Evolutionary conservation across 2,888 invertebrate species (phyloP).

Genomic region (Meteorus cinctellus): DNA sequence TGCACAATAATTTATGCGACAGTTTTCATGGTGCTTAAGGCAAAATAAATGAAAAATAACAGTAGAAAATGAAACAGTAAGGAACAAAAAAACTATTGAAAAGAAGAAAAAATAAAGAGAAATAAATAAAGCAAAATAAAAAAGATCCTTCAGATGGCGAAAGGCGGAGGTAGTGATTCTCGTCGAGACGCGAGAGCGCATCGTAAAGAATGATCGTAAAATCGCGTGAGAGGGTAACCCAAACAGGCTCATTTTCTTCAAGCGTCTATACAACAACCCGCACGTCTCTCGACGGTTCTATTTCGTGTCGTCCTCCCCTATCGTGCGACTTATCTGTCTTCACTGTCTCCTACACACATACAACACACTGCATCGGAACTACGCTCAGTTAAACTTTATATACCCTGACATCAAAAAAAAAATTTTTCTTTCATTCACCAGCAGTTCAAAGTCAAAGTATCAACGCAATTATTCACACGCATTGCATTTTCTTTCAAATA

Average conservation of each 20-base stretch:
- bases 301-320: conserved; percentile 9
- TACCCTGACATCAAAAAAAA: neutral
- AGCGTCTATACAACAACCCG: neutral
- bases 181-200: conserved; percentile 17
- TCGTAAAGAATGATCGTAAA: conserved; percentile 43
- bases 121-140: neutral
- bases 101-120: neutral
- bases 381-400: conserved; percentile 51
- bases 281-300: conserved; percentile 25
- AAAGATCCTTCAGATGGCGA: neutral
- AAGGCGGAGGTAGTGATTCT: conserved; percentile 16
- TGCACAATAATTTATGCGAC: conserved; percentile 33
- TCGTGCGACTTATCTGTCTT: neutral
- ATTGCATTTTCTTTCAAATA: conserved; percentile 34
- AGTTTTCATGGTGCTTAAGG: conserved; percentile 18
- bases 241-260: conserved; percentile 30
- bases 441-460: conserved; percentile 54
- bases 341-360: neutral
- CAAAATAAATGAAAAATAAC: neutral
- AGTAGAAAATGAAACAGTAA: neutral
- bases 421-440: conserved; percentile 33
- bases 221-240: conserved; percentile 30
- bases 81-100: neutral
- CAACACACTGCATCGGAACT: conserved; percentile 40
- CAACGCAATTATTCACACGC: conserved; percentile 51